These are phyloP conservation scores for Hassar affinis DNA, from an alignment of 2,113 vertebrate genomes.

Conservation along the genomic window DNA sequence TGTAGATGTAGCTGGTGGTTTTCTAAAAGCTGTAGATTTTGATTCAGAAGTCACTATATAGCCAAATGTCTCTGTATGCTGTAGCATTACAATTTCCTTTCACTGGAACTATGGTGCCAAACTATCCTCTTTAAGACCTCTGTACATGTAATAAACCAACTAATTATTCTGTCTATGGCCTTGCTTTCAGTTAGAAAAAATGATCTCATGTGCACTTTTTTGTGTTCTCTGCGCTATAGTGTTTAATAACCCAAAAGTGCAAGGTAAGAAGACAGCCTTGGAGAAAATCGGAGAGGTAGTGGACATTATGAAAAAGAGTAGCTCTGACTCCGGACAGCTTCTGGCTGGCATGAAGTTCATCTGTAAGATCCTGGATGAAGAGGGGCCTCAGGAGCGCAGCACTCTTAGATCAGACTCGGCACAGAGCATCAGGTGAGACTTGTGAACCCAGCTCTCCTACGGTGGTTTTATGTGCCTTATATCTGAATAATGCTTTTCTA, in stretches of 20 bases:
- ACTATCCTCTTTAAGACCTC: neutral
- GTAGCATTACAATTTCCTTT: neutral
- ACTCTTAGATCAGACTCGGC: constrained; percentile 64
- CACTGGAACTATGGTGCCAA: neutral
- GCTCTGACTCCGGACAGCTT: constrained; percentile 69
- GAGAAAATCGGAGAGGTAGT: constrained; percentile 73
- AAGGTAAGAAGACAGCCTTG: constrained; percentile 70
- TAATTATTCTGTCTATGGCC: neutral
- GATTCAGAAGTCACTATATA: neutral
- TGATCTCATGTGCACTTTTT: neutral
- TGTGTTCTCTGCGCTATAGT: constrained; percentile 55
- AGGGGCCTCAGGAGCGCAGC: constrained; percentile 68
- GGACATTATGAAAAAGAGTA: constrained; percentile 77
- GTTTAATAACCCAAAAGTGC: constrained; percentile 67
- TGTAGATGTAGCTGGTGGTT: constrained; percentile 2
- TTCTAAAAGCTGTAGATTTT: neutral
- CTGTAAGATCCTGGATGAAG: constrained; percentile 77
- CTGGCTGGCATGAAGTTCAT: constrained; percentile 76
- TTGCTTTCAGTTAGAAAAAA: neutral
- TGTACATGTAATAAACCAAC: neutral
- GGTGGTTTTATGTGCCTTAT: neutral
- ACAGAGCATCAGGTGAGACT: constrained; percentile 70
- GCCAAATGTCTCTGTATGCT: neutral
- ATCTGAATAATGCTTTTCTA: neutral
- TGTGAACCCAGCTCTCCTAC: neutral